Evolutionary conservation across 2,888 invertebrate species (phyloP).

Genomic region (Caenorhabditis imperialis): DNA sequence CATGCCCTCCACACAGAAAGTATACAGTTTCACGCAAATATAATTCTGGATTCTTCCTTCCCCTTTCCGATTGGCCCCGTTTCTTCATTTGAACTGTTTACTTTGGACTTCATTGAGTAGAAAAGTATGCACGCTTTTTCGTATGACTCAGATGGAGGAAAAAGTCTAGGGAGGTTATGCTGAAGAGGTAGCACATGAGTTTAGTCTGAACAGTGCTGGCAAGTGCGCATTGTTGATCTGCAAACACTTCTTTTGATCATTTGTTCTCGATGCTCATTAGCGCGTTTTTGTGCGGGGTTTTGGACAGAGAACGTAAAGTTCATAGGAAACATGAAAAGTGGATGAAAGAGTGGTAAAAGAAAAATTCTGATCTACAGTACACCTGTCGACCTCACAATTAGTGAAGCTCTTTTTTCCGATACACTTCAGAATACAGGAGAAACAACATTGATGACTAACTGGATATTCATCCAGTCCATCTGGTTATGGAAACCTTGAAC

Average conservation of each 20-base stretch:
- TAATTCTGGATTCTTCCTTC: slow-evolving; percentile 40
- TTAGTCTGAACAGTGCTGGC: slow-evolving; percentile 21
- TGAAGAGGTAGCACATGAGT: neutral
- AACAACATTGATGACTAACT: slow-evolving; percentile 54
- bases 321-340: too few relatives aligned
- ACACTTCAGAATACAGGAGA: slow-evolving; percentile 47
- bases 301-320: too few relatives aligned
- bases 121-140: slow-evolving; percentile 20
- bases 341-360: too few relatives aligned
- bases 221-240: slow-evolving; percentile 18
- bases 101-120: slow-evolving; percentile 13
- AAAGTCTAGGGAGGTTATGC: slow-evolving; percentile 8
- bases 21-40: slow-evolving; percentile 58
- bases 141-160: slow-evolving; percentile 9
- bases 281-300: too few relatives aligned
- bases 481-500: slow-evolving; percentile 31
- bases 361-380: too few relatives aligned
- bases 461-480: slow-evolving; percentile 40
- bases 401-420: too few relatives aligned
- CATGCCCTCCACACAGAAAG: slow-evolving; percentile 23
- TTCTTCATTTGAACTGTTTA: slow-evolving; percentile 44
- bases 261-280: too few relatives aligned
- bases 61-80: slow-evolving; percentile 28
- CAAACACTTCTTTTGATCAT: slow-evolving; percentile 34
- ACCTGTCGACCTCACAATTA: too few relatives aligned